Evolutionary conservation across 2,113 vertebrate genomes (phyloP).

Genomic region (Amia ocellicauda): DNA sequence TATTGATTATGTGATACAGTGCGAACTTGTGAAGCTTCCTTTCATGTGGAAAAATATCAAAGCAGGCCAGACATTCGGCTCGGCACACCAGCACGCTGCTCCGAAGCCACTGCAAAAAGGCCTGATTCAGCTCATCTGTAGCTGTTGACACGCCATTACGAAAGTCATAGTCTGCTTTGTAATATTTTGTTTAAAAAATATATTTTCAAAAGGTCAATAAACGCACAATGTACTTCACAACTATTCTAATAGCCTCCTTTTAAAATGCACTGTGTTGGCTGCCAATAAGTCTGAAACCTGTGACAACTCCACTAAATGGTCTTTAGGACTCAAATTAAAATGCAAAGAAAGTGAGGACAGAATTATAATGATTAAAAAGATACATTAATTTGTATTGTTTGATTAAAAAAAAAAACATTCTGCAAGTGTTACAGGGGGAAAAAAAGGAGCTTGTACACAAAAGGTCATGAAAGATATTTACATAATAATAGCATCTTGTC

Average conservation of each 20-base stretch:
- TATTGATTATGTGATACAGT: slow-evolving; percentile 62
- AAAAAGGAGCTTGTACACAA: slow-evolving; percentile 52
- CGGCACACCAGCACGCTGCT: slow-evolving; percentile 46
- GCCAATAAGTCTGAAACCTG: too few relatives aligned
- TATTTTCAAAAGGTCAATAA: too few relatives aligned
- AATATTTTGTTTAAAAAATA: too few relatives aligned
- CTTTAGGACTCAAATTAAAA: too few relatives aligned
- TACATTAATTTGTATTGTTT: slow-evolving; percentile 33
- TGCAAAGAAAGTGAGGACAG: slow-evolving; percentile 21
- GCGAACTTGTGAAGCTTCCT: slow-evolving; percentile 56
- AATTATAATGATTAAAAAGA: slow-evolving; percentile 20
- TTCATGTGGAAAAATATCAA: slow-evolving; percentile 54
- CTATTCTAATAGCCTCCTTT: too few relatives aligned
- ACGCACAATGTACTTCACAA: too few relatives aligned
- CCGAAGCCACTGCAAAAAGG: slow-evolving; percentile 27
- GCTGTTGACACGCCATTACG: slow-evolving; percentile 12
- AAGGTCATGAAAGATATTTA: slow-evolving; percentile 53
- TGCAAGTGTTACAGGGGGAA: slow-evolving; percentile 26
- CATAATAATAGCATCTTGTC: slow-evolving; percentile 58
- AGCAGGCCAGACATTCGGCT: slow-evolving; percentile 43
- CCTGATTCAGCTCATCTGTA: slow-evolving; percentile 13
- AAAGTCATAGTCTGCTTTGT: too few relatives aligned
- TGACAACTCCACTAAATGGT: too few relatives aligned
- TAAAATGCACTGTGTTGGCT: too few relatives aligned
- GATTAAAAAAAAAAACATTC: slow-evolving; percentile 42